Conservation (phyloP, 1,140 invertebrate species). For the Leptinotarsa texana region DNA sequence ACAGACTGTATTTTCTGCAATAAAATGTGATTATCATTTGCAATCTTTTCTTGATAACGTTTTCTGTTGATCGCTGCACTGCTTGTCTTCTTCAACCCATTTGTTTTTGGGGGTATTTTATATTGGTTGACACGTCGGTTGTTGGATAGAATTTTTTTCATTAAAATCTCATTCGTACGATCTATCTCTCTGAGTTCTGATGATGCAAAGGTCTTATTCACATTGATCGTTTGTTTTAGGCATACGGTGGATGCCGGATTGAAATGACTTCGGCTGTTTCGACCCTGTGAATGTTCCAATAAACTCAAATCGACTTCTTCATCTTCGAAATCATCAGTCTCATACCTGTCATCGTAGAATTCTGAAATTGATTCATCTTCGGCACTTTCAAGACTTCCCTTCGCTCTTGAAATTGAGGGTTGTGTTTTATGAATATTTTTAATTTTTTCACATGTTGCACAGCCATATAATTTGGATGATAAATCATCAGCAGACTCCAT, state of each 20-base stretch:
- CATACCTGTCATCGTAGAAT: conserved; percentile 5
- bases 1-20: conserved; percentile 44
- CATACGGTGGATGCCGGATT: background rate
- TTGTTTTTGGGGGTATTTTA: conserved; percentile 17
- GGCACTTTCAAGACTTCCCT: background rate
- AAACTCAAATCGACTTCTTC: conserved; percentile 6
- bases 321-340: conserved; percentile 20
- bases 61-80: conserved; percentile 41
- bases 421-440: conserved; percentile 1
- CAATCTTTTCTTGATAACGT: conserved; percentile 44
- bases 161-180: conserved; percentile 42
- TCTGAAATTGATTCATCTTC: background rate
- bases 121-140: conserved; percentile 37
- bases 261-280: background rate
- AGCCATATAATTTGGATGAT: conserved; percentile 15
- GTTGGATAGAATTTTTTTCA: conserved; percentile 44
- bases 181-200: conserved; percentile 43
- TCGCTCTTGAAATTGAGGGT: background rate
- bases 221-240: background rate
- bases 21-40: conserved; percentile 47
- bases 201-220: conserved; percentile 40
- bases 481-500: background rate
- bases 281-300: background rate
- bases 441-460: conserved; percentile 14
- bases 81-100: conserved; percentile 27